Percentiles rank a stretch among this genome's conserved stretches.
These are phyloP conservation scores for Pungitius pungitius DNA, from an alignment of 2,113 vertebrate genomes.

Conservation along the genomic window DNA sequence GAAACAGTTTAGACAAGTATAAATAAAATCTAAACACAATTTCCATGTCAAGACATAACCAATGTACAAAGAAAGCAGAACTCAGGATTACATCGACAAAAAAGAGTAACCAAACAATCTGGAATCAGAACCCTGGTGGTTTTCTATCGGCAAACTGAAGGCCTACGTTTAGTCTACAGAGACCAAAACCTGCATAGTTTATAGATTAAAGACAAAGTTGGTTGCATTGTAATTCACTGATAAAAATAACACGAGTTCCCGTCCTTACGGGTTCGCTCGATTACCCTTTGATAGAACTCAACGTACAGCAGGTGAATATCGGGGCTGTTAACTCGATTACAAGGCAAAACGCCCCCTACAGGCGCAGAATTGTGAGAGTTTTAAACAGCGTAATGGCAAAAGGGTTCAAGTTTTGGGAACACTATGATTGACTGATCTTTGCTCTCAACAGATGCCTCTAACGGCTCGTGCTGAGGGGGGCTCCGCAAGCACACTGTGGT, in stretches of 20 bases:
- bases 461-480: neutral
- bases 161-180: neutral
- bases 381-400: neutral
- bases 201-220: slow-evolving; percentile 1
- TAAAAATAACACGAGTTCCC: neutral
- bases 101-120: slow-evolving; percentile 3
- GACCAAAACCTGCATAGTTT: neutral
- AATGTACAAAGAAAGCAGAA: too few relatives aligned
- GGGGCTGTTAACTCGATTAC: slow-evolving; percentile 2
- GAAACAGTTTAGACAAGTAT: too few relatives aligned
- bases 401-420: too few relatives aligned
- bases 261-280: neutral
- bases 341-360: slow-evolving; percentile 1
- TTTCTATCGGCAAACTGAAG: neutral
- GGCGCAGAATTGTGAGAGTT: neutral
- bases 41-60: neutral
- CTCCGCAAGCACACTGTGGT: too few relatives aligned
- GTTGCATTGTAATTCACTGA: neutral
- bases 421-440: neutral
- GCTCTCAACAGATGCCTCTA: neutral
- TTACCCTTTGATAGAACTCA: neutral
- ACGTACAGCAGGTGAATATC: neutral
- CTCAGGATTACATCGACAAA: slow-evolving; percentile 14
- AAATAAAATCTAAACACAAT: too few relatives aligned
- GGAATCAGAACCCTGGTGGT: neutral